These are phyloP conservation scores for Psephotus haematonotus DNA, from an alignment of 2,113 vertebrate genomes.

Conservation along the genomic window DNA sequence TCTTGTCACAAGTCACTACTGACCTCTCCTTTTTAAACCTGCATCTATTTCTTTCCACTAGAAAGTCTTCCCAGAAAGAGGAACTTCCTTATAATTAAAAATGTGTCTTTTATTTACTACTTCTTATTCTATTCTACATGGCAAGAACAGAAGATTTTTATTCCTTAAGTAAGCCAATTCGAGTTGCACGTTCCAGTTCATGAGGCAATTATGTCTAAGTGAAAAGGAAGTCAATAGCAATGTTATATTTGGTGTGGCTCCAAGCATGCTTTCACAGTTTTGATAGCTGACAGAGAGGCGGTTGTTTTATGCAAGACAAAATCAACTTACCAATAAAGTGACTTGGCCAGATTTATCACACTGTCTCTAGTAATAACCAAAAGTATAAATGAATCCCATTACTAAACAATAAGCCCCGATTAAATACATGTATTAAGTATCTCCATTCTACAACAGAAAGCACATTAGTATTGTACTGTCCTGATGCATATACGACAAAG, in stretches of 20 bases:
- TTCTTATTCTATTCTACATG: neutral
- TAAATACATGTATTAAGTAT: neutral
- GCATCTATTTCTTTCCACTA: neutral
- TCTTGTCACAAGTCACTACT: neutral
- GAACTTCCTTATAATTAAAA: neutral
- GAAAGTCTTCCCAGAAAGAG: neutral
- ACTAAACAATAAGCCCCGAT: neutral
- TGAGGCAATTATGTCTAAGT: slow-evolving; percentile 24
- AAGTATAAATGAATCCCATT: neutral
- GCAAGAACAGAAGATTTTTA: neutral
- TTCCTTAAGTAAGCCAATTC: neutral
- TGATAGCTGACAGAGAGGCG: slow-evolving; percentile 42
- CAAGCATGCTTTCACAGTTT: slow-evolving; percentile 62
- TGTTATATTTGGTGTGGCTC: slow-evolving; percentile 60
- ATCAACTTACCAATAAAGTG: neutral
- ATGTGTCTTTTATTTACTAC: neutral
- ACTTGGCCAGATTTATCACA: neutral
- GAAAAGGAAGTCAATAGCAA: slow-evolving; percentile 50
- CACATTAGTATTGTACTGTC: neutral
- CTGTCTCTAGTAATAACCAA: neutral
- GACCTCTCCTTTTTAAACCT: neutral
- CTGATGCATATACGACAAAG: neutral
- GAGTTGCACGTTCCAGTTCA: neutral
- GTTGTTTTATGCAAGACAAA: slow-evolving; percentile 19
- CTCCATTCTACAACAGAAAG: neutral